Evolutionary conservation across 2,888 invertebrate species (phyloP).

Genomic region (Podabrus alpinus): DNA sequence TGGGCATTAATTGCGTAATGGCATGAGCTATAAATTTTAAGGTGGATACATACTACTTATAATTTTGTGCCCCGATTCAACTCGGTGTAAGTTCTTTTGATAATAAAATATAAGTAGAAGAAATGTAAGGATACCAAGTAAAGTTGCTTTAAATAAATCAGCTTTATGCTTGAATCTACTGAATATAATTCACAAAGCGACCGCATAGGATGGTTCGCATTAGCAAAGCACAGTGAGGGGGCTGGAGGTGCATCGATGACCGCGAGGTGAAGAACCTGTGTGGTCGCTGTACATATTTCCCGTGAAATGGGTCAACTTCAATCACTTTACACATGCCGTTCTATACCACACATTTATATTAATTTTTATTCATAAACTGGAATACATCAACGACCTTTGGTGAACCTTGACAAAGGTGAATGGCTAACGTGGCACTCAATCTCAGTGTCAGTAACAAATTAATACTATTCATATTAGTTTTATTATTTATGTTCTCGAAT

Average conservation of each 20-base stretch:
- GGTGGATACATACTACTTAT: not conserved
- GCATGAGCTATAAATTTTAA: not conserved
- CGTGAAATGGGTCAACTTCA: conserved; percentile 43
- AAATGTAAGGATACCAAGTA: conserved; percentile 6
- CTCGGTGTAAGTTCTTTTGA: conserved; percentile 11
- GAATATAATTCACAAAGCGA: conserved; percentile 34
- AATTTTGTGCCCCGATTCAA: not conserved
- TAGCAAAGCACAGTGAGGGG: conserved; percentile 28
- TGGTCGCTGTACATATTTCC: conserved; percentile 41
- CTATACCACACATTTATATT: conserved; percentile 6
- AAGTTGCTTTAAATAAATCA: conserved; percentile 34
- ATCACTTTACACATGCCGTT: conserved; percentile 29
- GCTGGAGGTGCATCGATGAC: conserved; percentile 36
- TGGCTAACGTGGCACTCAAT: not conserved
- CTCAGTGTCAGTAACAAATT: not conserved
- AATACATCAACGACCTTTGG: conserved; percentile 13
- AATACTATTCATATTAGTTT: not conserved
- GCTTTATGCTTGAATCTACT: conserved; percentile 33
- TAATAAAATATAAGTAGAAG: conserved; percentile 9
- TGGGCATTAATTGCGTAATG: not conserved
- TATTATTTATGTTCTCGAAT: not conserved
- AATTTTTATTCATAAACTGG: conserved; percentile 12
- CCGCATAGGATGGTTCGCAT: conserved; percentile 33
- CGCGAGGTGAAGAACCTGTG: conserved; percentile 48
- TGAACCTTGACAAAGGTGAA: conserved; percentile 6